Conservation (phyloP, 2,113 vertebrate genomes). For the Mus pahari region DNA sequence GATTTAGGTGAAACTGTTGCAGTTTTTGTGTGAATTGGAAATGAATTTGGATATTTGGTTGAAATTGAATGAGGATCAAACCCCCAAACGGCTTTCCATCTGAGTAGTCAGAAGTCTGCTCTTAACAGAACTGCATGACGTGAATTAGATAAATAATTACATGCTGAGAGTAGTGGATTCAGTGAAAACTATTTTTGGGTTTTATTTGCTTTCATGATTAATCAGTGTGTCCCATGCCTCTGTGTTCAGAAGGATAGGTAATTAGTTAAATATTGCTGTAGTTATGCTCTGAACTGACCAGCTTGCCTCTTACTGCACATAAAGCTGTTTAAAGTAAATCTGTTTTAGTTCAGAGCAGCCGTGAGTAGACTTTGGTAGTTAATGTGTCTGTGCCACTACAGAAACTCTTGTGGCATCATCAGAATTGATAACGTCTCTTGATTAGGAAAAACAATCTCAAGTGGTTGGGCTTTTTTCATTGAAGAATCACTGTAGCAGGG, state of each 20-base stretch:
- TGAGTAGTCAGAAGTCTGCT: conserved; percentile 80
- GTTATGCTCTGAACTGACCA: conserved; percentile 32
- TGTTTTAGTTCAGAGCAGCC: conserved; percentile 74
- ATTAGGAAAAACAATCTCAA: conserved; percentile 56
- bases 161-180: conserved; percentile 54
- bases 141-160: conserved; percentile 81
- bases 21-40: conserved; percentile 85
- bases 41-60: conserved; percentile 85
- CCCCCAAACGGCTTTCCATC: conserved; percentile 81
- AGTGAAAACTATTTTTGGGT: conserved; percentile 72
- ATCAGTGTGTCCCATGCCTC: conserved; percentile 76
- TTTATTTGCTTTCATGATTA: conserved; percentile 83
- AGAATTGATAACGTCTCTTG: conserved; percentile 23
- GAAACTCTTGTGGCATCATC: conserved; percentile 20
- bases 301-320: conserved; percentile 76
- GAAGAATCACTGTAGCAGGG: conserved; percentile 27
- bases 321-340: conserved; percentile 78
- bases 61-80: conserved; percentile 85
- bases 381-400: conserved; percentile 49
- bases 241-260: conserved; percentile 59
- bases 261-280: conserved; percentile 50
- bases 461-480: conserved; percentile 39
- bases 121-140: conserved; percentile 78
- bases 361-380: conserved; percentile 70
- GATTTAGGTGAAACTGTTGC: conserved; percentile 89